A percentile compares a stretch with the other conserved stretches of the same genome.
phyloP scores from a whole-genome alignment of 2,888 invertebrate species.

The Malachius bipustulatus region DNA sequence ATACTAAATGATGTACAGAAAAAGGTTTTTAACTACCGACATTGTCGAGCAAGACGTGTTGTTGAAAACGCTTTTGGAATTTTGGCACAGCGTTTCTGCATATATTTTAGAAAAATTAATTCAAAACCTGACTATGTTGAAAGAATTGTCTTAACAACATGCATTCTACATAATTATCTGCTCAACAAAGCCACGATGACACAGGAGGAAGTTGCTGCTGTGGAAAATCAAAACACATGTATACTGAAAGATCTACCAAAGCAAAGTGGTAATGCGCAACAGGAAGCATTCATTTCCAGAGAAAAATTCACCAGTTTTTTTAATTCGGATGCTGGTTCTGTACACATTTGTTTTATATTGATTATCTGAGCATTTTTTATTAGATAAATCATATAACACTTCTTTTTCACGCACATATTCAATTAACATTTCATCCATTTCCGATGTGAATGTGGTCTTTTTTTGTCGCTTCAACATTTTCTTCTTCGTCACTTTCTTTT shows the following conservation, averaged over 20 bases:
- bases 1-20: slow-evolving; percentile 12
- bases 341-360: no score
- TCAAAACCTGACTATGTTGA: slow-evolving; percentile 13
- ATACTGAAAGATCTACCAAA: slow-evolving; percentile 11
- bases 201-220: slow-evolving; percentile 6
- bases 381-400: no score
- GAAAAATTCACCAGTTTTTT: slow-evolving; percentile 11
- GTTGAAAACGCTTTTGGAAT: no score
- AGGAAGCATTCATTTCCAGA: slow-evolving; percentile 9
- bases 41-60: slow-evolving; percentile 12
- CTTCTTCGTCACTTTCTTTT: no score
- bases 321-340: slow-evolving; percentile 11
- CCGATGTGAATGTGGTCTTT: no score
- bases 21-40: slow-evolving; percentile 12
- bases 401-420: no score
- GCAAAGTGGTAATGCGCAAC: slow-evolving; percentile 11
- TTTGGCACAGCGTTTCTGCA: slow-evolving; percentile 9
- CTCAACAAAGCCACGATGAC: no score
- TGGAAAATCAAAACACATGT: slow-evolving; percentile 5
- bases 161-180: slow-evolving; percentile 12
- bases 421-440: no score
- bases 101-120: slow-evolving; percentile 11
- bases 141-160: slow-evolving; percentile 12
- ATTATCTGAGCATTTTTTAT: no score
- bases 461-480: no score